Evolutionary conservation across 2,888 invertebrate species (phyloP), one percentile per base, ranked within the genome.

Genomic region (Osmoderma eremita): DNA sequence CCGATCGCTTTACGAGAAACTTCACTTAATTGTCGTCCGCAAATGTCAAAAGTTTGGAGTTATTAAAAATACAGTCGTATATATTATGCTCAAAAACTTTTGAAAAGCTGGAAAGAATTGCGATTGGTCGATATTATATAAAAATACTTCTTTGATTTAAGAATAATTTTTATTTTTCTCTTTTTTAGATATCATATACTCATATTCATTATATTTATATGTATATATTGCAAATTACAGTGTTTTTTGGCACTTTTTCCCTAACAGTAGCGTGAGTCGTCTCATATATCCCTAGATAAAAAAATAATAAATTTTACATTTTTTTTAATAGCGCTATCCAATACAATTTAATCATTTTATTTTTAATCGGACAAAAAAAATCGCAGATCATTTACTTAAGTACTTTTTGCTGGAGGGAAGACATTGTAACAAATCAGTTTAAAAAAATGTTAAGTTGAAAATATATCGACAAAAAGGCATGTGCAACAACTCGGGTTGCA

Each of bases 171-270:
- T 15, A 48, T 48, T 17, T 48, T 6, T 48, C 10, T 48, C 15
- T 18, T 48, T 48, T 10, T 48, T 17, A 17, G 12, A 49, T 49
- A 49, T 49, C 18, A 48, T 48, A 50, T 24, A 30, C 8, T 30
- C 30, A 30, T 48, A 48, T 48, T 56, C 17, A 56, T 41, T 56
- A 41, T 20, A 56, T 13, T 17, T n/a, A n/a, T n/a, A 38, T 56
- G 41, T n/a, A 39, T 41, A 56, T 56, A 56, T 56, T 56, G 56
- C 41, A 41, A 56, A 41, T 41, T 56, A 56, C 39, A 56, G 41
- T 53, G 36, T 53, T 53, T 54, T 56, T 56, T 56, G 56, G 56
- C 56, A 56, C 56, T 42, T 56, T 39, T 39, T 56, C 39, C 56
- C 56, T 39, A 39, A 50, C 10, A 24, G 24, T 22, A 50, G 50